Evolutionary conservation across 2,113 vertebrate species (phyloP).

Genomic region (Thalassoma bifasciatum): DNA sequence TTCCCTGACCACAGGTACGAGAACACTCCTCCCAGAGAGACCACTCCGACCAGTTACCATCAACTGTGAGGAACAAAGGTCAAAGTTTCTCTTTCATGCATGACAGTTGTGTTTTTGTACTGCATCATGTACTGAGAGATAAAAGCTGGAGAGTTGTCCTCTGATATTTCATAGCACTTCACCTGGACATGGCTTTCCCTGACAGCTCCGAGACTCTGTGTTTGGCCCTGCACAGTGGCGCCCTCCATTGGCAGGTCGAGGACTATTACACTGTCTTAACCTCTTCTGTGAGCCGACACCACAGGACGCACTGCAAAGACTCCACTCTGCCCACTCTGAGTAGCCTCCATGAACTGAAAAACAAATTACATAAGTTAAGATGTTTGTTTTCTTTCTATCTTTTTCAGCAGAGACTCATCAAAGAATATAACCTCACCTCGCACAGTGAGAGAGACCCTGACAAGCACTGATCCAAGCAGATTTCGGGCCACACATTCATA

Average conservation of each 20-base stretch:
- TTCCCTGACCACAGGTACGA: conserved; percentile 91
- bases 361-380: neutral
- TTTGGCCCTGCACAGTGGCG: conserved; percentile 83
- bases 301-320: conserved; percentile 90
- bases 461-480: conserved; percentile 88
- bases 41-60: conserved; percentile 95
- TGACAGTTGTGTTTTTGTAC: neutral
- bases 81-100: neutral
- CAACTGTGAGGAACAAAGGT: conserved; percentile 81
- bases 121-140: neutral
- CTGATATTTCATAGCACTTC: conserved; percentile 1
- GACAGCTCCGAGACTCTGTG: conserved; percentile 85
- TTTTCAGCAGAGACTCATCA: neutral
- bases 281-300: conserved; percentile 89
- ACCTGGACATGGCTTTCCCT: conserved; percentile 92
- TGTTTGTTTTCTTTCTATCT: neutral
- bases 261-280: conserved; percentile 89
- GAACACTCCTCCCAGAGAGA: conserved; percentile 95
- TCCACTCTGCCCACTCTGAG: conserved; percentile 93
- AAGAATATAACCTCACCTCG: conserved; percentile 82
- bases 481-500: conserved; percentile 96
- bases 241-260: conserved; percentile 92
- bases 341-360: conserved; percentile 91
- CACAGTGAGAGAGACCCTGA: conserved; percentile 86
- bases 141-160: neutral